Percentiles rank a stretch among this genome's conserved stretches.
Conservation (phyloP, 1,140 invertebrate species). For the Aleiodes sp. region DNA sequence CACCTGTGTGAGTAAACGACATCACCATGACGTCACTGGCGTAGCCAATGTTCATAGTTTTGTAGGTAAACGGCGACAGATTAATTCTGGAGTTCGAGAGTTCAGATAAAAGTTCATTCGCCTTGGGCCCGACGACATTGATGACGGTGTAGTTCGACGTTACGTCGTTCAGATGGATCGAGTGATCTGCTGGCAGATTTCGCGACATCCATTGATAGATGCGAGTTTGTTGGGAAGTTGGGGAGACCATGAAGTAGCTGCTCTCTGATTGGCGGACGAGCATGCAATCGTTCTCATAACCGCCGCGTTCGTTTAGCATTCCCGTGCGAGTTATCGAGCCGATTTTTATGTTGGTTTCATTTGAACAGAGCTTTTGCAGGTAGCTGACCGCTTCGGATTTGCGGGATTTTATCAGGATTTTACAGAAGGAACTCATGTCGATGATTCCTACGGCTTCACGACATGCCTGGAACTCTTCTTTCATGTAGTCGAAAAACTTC, state of each 20-base stretch:
- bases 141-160: slow-evolving; percentile 87
- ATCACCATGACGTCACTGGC: slow-evolving; percentile 82
- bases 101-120: slow-evolving; percentile 76
- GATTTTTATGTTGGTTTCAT: slow-evolving; percentile 78
- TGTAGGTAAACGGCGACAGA: slow-evolving; percentile 80
- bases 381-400: slow-evolving; percentile 74
- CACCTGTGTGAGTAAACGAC: slow-evolving; percentile 84
- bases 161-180: slow-evolving; percentile 77
- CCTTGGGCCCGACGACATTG: slow-evolving; percentile 84
- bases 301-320: slow-evolving; percentile 82
- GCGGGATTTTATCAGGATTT: slow-evolving; percentile 78
- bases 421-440: slow-evolving; percentile 88
- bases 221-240: slow-evolving; percentile 82
- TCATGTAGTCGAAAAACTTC: slow-evolving; percentile 79
- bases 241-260: slow-evolving; percentile 85
- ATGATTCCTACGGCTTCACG: slow-evolving; percentile 81
- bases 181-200: slow-evolving; percentile 73
- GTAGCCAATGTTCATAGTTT: slow-evolving; percentile 79
- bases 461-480: slow-evolving; percentile 81
- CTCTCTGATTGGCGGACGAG: slow-evolving; percentile 76
- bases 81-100: slow-evolving; percentile 77
- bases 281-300: slow-evolving; percentile 86
- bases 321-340: slow-evolving; percentile 82
- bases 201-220: slow-evolving; percentile 78
- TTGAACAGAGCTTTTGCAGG: slow-evolving; percentile 80